Percentiles rank a stretch among this genome's conserved stretches.
phyloP scores from a whole-genome alignment of 1,140 invertebrate genomes.

The Phocides pigmalion region DNA sequence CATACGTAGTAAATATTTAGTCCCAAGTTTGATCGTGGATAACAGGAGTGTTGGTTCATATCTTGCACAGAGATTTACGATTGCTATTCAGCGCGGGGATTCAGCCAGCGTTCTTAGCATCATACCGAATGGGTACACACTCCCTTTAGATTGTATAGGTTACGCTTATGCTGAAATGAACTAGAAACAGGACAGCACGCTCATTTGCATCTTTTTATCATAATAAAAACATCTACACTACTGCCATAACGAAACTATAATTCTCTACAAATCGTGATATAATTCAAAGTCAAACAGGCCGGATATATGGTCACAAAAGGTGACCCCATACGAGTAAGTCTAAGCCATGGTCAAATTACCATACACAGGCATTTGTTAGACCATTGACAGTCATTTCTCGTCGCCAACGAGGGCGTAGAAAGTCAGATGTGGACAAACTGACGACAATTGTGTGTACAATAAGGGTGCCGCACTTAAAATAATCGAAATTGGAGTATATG shows the following conservation, averaged over 20 bases:
- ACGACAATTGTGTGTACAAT: slow-evolving; percentile 63
- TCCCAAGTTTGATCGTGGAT: too few relatives aligned
- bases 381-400: slow-evolving; percentile 57
- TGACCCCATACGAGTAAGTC: slow-evolving; percentile 25
- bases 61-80: too few relatives aligned
- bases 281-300: background rate
- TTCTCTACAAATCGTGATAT: background rate
- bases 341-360: slow-evolving; percentile 45
- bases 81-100: too few relatives aligned
- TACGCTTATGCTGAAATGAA: too few relatives aligned
- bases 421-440: slow-evolving; percentile 70
- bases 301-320: slow-evolving; percentile 27
- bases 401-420: slow-evolving; percentile 64
- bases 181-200: too few relatives aligned
- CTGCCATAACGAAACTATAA: background rate
- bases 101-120: too few relatives aligned
- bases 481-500: too few relatives aligned
- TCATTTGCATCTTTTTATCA: too few relatives aligned
- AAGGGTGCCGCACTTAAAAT: slow-evolving; percentile 22
- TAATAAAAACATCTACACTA: background rate
- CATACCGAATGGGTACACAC: too few relatives aligned
- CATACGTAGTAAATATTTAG: too few relatives aligned
- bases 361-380: slow-evolving; percentile 52
- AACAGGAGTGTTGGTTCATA: too few relatives aligned
- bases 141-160: too few relatives aligned